These are phyloP conservation scores for Scaptomyza pallida DNA, from an alignment of 1,140 invertebrate species.

Conservation along the genomic window DNA sequence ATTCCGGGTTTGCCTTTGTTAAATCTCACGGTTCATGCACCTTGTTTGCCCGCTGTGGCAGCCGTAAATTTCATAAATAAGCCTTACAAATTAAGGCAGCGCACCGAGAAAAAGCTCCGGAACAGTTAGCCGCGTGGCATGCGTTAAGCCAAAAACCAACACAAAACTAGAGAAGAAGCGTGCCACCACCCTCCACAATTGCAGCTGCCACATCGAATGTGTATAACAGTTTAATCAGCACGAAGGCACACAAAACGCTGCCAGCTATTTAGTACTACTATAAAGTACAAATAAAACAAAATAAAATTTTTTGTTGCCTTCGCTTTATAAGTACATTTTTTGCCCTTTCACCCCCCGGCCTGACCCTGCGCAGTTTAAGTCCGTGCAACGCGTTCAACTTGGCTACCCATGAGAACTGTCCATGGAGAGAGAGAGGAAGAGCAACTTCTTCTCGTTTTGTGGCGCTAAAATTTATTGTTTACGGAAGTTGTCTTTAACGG, in stretches of 20 bases:
- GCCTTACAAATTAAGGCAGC: conserved; percentile 69
- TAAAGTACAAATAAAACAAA: not conserved
- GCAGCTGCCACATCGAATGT: conserved; percentile 16
- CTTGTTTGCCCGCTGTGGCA: conserved; percentile 9
- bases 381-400: conserved; percentile 33
- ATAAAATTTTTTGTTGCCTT: not conserved
- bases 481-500: conserved; percentile 81
- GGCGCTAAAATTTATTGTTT: conserved; percentile 72
- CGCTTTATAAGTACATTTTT: conserved; percentile 6
- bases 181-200: conserved; percentile 5
- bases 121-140: conserved; percentile 15
- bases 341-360: not conserved
- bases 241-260: conserved; percentile 15
- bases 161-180: not conserved
- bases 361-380: not conserved
- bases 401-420: conserved; percentile 19
- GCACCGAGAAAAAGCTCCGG: conserved; percentile 23
- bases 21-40: conserved; percentile 54
- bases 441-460: conserved; percentile 57
- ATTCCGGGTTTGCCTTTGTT: conserved; percentile 35
- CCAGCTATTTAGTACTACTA: conserved; percentile 17
- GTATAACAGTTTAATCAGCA: conserved; percentile 64
- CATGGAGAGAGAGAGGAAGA: conserved; percentile 12
- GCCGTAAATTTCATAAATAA: conserved; percentile 60
- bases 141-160: conserved; percentile 15